Percentiles rank a stretch among this genome's conserved stretches.
These are phyloP conservation scores for Microtus richardsoni DNA, from an alignment of 2,113 vertebrate genomes.

Conservation along the genomic window DNA sequence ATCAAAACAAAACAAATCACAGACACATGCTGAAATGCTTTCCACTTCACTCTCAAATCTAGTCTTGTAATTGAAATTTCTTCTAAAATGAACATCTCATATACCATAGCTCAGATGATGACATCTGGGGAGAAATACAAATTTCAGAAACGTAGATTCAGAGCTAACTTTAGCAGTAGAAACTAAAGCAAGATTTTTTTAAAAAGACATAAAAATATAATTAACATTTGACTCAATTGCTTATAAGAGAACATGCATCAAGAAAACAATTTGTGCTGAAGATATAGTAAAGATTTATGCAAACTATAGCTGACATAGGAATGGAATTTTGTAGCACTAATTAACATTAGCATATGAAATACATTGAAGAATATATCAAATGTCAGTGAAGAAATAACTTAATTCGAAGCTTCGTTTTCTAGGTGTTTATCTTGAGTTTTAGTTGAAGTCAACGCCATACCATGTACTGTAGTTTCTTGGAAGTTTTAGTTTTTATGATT, in stretches of 20 bases:
- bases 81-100: not conserved
- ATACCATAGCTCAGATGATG: not conserved
- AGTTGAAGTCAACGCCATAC: not conserved
- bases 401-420: not conserved
- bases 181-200: not conserved
- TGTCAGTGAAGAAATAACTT: not conserved
- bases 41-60: not conserved
- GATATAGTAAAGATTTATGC: not conserved
- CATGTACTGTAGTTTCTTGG: not conserved
- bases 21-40: not conserved
- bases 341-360: not conserved
- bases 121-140: not conserved
- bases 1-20: not conserved
- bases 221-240: not conserved
- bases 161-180: not conserved
- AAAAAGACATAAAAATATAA: not conserved
- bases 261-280: not conserved
- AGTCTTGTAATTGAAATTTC: conserved; percentile 1
- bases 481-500: not conserved
- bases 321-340: not conserved
- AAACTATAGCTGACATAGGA: conserved; percentile 2
- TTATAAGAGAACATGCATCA: conserved; percentile 22
- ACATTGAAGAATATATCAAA: not conserved
- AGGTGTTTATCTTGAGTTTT: not conserved
- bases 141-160: not conserved